Conservation (phyloP, 2,113 vertebrate genomes). For the Vanacampus margaritifer region DNA sequence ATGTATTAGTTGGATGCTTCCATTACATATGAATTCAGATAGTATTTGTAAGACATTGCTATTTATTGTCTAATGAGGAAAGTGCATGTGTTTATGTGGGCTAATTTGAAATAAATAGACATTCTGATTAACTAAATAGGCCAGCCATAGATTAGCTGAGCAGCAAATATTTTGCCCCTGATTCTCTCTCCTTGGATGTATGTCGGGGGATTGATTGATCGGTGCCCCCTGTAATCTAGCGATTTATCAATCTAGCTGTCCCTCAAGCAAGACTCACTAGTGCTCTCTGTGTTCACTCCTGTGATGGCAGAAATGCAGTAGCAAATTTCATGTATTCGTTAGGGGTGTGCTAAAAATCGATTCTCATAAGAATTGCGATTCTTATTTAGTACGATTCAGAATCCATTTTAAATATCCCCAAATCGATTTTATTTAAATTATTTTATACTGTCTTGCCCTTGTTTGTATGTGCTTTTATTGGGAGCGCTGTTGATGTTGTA, state of each 20-base stretch:
- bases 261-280: not conserved
- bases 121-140: slow-evolving; percentile 1
- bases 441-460: too few relatives aligned
- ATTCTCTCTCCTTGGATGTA: too few relatives aligned
- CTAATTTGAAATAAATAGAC: not conserved
- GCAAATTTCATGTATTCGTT: not conserved
- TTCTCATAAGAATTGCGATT: too few relatives aligned
- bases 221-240: not conserved
- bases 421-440: too few relatives aligned
- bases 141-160: not conserved
- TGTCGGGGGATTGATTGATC: not conserved
- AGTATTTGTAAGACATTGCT: not conserved
- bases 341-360: not conserved
- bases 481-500: too few relatives aligned
- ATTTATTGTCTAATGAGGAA: not conserved
- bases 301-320: not conserved
- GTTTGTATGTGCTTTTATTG: too few relatives aligned
- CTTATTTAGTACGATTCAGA: too few relatives aligned
- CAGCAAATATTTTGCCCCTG: not conserved
- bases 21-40: not conserved
- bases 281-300: slow-evolving; percentile 1
- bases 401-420: too few relatives aligned
- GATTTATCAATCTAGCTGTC: not conserved
- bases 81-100: not conserved
- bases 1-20: not conserved